phyloP scores from a whole-genome alignment of 2,113 vertebrate species.

The Syngnathus floridae region DNA sequence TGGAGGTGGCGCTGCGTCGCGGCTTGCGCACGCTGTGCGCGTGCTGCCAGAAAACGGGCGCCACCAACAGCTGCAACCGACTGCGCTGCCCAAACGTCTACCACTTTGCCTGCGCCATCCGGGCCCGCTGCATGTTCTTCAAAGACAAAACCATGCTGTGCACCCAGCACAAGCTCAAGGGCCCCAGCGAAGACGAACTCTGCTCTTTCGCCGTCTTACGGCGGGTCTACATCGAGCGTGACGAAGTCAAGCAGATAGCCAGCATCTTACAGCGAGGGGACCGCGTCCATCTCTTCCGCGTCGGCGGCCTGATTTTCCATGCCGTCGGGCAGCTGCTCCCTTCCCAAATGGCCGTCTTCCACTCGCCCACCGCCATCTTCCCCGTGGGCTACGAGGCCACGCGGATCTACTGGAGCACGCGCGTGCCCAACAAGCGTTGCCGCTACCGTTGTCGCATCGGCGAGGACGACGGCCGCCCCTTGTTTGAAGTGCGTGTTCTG shows the following conservation, averaged over 20 bases:
- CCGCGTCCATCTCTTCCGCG: slow-evolving; percentile 92
- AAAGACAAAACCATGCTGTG: slow-evolving; percentile 99
- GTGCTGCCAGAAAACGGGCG: slow-evolving; percentile 90
- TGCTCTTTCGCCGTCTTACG: slow-evolving; percentile 89
- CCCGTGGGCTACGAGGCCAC: slow-evolving; percentile 95
- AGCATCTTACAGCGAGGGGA: slow-evolving; percentile 95
- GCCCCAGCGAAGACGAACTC: slow-evolving; percentile 91
- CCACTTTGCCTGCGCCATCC: slow-evolving; percentile 95
- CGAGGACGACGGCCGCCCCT: slow-evolving; percentile 82
- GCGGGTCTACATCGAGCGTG: slow-evolving; percentile 92
- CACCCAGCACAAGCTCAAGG: slow-evolving; percentile 94
- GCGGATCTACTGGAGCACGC: slow-evolving; percentile 95
- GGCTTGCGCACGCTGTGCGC: slow-evolving; percentile 92
- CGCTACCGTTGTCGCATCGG: slow-evolving; percentile 93
- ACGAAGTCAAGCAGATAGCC: slow-evolving; percentile 96
- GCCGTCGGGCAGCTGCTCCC: slow-evolving; percentile 93
- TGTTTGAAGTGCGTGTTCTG: slow-evolving; percentile 89
- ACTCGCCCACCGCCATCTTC: slow-evolving; percentile 90
- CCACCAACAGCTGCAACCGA: slow-evolving; percentile 95
- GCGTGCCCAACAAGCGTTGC: slow-evolving; percentile 92
- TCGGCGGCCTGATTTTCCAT: slow-evolving; percentile 93
- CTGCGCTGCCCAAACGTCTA: slow-evolving; percentile 94
- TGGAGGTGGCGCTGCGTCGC: slow-evolving; percentile 90
- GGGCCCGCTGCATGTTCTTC: slow-evolving; percentile 98
- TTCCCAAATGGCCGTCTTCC: slow-evolving; percentile 93